Percentiles rank a stretch among this genome's conserved stretches.
Evolutionary conservation across 2,888 invertebrate genomes (phyloP).

Genomic region (Rhimphoctona megacephalus): DNA sequence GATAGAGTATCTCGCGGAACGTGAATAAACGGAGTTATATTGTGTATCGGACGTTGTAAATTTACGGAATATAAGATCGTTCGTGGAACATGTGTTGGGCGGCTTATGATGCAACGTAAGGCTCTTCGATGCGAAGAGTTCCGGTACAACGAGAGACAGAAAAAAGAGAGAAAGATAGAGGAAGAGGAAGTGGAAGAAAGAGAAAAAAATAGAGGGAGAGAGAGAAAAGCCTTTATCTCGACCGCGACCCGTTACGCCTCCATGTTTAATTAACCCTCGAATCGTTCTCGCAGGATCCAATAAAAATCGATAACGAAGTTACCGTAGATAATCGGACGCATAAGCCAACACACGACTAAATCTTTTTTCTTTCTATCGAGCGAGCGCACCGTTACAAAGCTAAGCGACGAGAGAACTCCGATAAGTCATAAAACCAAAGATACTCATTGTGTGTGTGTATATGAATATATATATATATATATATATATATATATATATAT

Average conservation of each 20-base stretch:
- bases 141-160: slow-evolving; percentile 8
- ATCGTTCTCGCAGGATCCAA: slow-evolving; percentile 61
- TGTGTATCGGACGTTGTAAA: slow-evolving; percentile 4
- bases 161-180: slow-evolving; percentile 20
- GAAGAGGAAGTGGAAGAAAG: not conserved
- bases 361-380: slow-evolving; percentile 36
- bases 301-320: slow-evolving; percentile 72
- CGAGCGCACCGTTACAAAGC: slow-evolving; percentile 66
- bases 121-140: slow-evolving; percentile 11
- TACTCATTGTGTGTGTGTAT: slow-evolving; percentile 20
- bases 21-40: slow-evolving; percentile 19
- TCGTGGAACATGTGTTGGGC: slow-evolving; percentile 22
- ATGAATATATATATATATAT: no score
- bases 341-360: slow-evolving; percentile 42
- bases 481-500: not conserved
- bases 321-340: slow-evolving; percentile 69
- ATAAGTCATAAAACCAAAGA: slow-evolving; percentile 67
- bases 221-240: slow-evolving; percentile 54
- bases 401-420: slow-evolving; percentile 63
- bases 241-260: slow-evolving; percentile 60
- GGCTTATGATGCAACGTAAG: not conserved
- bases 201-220: slow-evolving; percentile 17
- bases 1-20: slow-evolving; percentile 51
- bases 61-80: slow-evolving; percentile 21
- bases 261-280: slow-evolving; percentile 70